Conservation (phyloP, 1,140 invertebrate genomes). For the Pygmarrhopalites habei region DNA sequence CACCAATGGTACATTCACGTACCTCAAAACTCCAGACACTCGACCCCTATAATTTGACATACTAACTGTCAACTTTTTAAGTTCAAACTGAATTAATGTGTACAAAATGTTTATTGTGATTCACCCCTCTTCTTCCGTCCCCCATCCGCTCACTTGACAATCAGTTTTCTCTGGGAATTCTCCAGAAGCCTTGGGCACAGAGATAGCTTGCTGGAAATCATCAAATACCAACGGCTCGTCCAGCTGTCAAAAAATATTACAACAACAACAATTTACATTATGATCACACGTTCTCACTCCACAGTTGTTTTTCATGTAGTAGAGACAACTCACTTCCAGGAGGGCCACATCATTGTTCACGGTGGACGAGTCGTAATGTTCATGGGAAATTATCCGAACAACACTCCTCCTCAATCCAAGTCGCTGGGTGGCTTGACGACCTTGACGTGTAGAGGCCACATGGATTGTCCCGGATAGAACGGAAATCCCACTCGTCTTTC, state of each 20-base stretch:
- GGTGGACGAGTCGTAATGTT: slow-evolving; percentile 12
- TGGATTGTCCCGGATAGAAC: background rate
- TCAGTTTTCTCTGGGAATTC: background rate
- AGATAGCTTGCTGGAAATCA: background rate
- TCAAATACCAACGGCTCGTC: background rate
- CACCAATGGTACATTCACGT: slow-evolving; percentile 54
- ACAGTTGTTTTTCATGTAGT: no score
- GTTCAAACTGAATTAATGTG: no score
- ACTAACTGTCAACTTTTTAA: no score
- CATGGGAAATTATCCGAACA: background rate
- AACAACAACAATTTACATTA: no score
- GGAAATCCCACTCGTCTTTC: background rate
- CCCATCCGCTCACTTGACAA: slow-evolving; percentile 40
- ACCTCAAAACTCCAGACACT: slow-evolving; percentile 49
- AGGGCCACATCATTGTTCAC: slow-evolving; percentile 23
- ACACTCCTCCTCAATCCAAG: background rate
- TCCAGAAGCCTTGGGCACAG: background rate
- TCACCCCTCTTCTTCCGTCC: slow-evolving; percentile 56
- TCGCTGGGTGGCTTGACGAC: no score
- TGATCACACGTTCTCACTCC: no score
- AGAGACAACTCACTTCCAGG: no score
- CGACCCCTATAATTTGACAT: no score
- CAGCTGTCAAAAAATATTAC: no score
- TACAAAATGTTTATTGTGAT: no score
- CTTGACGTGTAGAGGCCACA: no score